Conservation (phyloP, 2,797 vertebrate genomes). For the Microctenopoma stevenorrisi region DNA sequence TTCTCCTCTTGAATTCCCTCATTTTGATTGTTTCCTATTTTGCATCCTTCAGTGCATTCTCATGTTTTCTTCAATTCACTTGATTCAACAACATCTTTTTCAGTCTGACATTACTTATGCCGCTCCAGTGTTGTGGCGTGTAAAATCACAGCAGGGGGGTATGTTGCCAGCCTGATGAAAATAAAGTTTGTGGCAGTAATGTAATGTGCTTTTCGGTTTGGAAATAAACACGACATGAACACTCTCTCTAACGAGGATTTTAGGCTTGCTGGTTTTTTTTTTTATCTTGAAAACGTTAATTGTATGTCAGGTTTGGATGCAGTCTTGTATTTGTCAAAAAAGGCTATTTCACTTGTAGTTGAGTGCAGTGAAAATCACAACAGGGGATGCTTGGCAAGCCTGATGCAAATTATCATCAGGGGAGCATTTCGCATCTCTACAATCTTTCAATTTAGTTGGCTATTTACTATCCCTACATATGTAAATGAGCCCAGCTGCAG, state of each 20-base stretch:
- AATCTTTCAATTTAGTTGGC: not conserved
- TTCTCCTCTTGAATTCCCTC: not conserved
- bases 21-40: not conserved
- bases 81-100: conserved; percentile 10
- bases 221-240: conserved; percentile 14
- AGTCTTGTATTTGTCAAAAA: conserved; percentile 7
- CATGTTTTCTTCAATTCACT: conserved; percentile 21
- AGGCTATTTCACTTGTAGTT: not conserved
- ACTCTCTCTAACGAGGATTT: conserved; percentile 13
- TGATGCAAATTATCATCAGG: not conserved
- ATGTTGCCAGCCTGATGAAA: conserved; percentile 22
- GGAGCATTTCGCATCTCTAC: not conserved
- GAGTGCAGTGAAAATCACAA: not conserved
- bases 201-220: conserved; percentile 11
- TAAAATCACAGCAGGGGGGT: conserved; percentile 33
- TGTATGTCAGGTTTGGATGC: conserved; percentile 5
- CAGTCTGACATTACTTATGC: not conserved
- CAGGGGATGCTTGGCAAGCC: not conserved
- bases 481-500: conserved; percentile 4
- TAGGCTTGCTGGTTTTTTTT: conserved; percentile 11
- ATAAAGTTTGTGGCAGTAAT: conserved; percentile 26
- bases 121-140: conserved; percentile 1
- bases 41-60: conserved; percentile 3
- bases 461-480: not conserved
- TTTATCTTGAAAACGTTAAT: conserved; percentile 3